Base-by-base conservation (phyloP, 1,140 invertebrate genomes). In the Drosophila ercepeae region DNA sequence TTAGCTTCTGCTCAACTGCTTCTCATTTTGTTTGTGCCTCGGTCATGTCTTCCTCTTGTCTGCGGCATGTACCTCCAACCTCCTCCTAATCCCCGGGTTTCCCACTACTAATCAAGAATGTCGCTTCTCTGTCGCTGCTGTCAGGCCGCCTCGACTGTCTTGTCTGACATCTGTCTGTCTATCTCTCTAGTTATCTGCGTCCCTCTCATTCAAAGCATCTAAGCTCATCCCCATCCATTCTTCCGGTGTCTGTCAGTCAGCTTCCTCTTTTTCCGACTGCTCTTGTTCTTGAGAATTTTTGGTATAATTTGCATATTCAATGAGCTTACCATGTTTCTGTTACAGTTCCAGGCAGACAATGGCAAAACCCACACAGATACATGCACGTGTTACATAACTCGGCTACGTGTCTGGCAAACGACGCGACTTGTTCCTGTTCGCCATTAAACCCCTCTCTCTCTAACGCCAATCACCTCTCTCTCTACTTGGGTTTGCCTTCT, bases 261-360 rank as follows among this genome's bases (percentile, higher is more conserved):
- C 36, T 58, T 65, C 42, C 59, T 27, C 50, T 59, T 59, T 50
- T 42, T 36, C 50, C 59, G 51, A 27, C 67, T 52, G 16, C 60
- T 39, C 36, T 65, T 36, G 67, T 60, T 49, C 32, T 49, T 71
- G 69, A 54, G 51, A 75, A 83, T 72, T 84, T 84, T 84, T 59
- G 82, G 82, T 79, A 75, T 86, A 88, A 88, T 86, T 88, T 86
- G 82, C 77, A 86, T 86, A 86, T 88, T 86, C 82, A 86, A 86
- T 86, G 82, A 82, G 77, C 74, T 65, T 70, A 53, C 63, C 50
- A 74, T 55, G 76, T 74, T 60, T 48, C 42, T 51, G 45, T 53
- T 44, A 44, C 67, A 46, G 34, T 34, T 32, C 18, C 49, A 48
- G 9, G 25, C 13, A 41, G 39, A 6, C 46, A 27, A 39, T 16